Base-by-base conservation (phyloP, 2,113 vertebrate species). In the Gallinago paraguaiae region DNA sequence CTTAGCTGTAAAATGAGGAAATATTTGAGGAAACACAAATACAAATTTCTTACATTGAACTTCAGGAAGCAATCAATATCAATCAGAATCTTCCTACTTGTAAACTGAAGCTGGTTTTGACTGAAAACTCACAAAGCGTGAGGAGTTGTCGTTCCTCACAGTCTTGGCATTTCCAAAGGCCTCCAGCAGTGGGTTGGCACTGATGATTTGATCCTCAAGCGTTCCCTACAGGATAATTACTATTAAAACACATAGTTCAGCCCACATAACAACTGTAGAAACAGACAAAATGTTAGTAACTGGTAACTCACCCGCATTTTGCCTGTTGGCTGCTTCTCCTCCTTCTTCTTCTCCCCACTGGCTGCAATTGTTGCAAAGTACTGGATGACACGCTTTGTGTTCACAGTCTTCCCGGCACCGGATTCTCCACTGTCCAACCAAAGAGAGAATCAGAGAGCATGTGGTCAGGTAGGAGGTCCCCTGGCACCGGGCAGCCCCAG, bases 331-430 rank as follows among this genome's bases (percentile, higher is more conserved):
- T 56, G 19, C 51, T 72, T 28, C 45, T 96, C 96, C 9, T 97
- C 97, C 6, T 98, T 96, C 51, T 95, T 98, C 65, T 98, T 98
- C 0, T 98, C 98, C 4, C 97, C 97, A 87, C 98, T 95, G 13
- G 98, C 75, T 78, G 97, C 98, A 90, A 98, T 97, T 97, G 97
- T 98, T 82, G 98, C 98, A 92, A 98, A 98, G 82, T 98, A 98
- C 96, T 98, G 98, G 86, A 98, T 98, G 96, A 98, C 98, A 96
- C 98, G 97, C 69, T 98, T 98, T 3, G 98, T 98, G 94, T 98
- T 98, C 81, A 98, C 98, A 92, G 98, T 98, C 96, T 98, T 98
- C 88, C 98, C 98, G n/a, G 60, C 60, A 41, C 60, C 60, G 17
- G 60, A 63, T 63, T 63, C 60, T 63, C 60, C 60, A 5, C 45